Base-by-base conservation (phyloP, 2,888 invertebrate genomes). In the Hybos culiciformis region DNA sequence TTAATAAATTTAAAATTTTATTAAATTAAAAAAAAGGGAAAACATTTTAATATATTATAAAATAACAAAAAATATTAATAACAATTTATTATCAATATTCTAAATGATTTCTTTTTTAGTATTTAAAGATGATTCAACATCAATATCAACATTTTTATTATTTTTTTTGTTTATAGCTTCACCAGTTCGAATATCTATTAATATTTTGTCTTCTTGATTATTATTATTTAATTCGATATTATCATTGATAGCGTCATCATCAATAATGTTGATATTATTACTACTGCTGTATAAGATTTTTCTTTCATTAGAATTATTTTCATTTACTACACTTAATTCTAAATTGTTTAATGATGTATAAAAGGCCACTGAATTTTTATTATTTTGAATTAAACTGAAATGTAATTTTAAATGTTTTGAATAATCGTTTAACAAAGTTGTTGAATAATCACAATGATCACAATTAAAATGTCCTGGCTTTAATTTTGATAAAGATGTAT, bases 351-450 rank as follows among this genome's bases (percentile, higher is more conserved):
- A 63, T 26, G 58, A 55, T 5, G 66, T 66, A 43, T 56, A 66
- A 46, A 62, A 66, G n/a, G 60, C 59, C 1, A 66, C 63, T 2
- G 56, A 50, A 29, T 43, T 37, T 23, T 63, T 65, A 1, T 58
- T 54, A 40, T 58, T 62, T 45, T 58, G 60, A 34, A 58, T 56
- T 37, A 59, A 53, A 52, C 59, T 60, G 58, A 88, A 86, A 62
- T 90, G 90, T 41, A 84, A 70, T 57, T 82, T 80, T 32, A 78
- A 71, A 63, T 91, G 91, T 54, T 87, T 87, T 33, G 80, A 73
- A 26, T 88, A 68, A 50, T 82, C 76, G 55, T 80, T 77, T 44
- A 77, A 76, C 54, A 83, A 82, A 4, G 78, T 74, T 20, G 82
- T 82, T 19, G 80, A 79, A 60, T 83, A 83, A 66, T 87, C 85